Evolutionary conservation across 2,888 invertebrate species (phyloP).

Genomic region (Diaprepes abbreviatus): DNA sequence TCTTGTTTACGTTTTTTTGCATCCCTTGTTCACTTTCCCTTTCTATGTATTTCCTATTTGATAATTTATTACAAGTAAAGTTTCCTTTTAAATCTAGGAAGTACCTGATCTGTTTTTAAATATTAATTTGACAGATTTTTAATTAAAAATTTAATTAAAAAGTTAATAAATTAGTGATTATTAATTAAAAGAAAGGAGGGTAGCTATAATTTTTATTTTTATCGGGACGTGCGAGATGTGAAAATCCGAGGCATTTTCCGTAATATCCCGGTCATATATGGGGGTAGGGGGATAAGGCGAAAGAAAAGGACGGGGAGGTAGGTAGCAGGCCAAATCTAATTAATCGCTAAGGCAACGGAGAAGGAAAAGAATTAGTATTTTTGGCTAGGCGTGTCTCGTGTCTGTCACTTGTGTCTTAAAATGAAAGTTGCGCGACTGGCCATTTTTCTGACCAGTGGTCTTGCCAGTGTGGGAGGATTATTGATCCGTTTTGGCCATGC

Average conservation of each 20-base stretch:
- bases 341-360: conserved; percentile 53
- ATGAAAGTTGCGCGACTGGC: conserved; percentile 66
- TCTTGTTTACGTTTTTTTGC: conserved; percentile 49
- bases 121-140: conserved; percentile 18
- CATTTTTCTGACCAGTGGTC: conserved; percentile 68
- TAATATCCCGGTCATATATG: conserved; percentile 49
- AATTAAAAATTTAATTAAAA: conserved; percentile 26
- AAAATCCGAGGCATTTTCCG: conserved; percentile 43
- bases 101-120: conserved; percentile 3
- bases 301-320: conserved; percentile 44
- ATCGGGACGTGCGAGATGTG: conserved; percentile 33
- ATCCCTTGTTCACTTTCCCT: conserved; percentile 25
- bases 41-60: conserved; percentile 10
- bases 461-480: conserved; percentile 66
- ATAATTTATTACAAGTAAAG: conserved; percentile 1
- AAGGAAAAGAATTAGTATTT: conserved; percentile 57
- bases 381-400: conserved; percentile 67
- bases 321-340: conserved; percentile 52
- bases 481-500: conserved; percentile 64
- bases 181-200: conserved; percentile 27
- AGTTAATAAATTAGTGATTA: conserved; percentile 25
- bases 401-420: conserved; percentile 66
- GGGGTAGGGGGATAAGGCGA: conserved; percentile 40
- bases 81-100: not conserved
- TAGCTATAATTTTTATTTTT: conserved; percentile 38